Percentiles rank a stretch among this genome's conserved stretches.
Conservation (phyloP, 30 jellyfish, hydroid and myxozoan species). For the Mastigias papua region DNA sequence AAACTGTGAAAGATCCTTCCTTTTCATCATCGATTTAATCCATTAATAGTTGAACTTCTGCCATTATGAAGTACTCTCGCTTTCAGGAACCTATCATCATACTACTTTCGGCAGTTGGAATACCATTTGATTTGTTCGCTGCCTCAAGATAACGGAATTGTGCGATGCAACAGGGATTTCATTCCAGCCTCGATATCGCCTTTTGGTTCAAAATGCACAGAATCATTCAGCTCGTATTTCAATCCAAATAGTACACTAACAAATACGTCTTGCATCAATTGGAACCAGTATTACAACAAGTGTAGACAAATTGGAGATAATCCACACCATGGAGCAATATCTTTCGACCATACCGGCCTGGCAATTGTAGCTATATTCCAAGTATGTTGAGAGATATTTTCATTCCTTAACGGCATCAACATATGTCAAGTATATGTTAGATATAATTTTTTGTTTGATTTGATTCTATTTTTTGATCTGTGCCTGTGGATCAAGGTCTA, state of each 20-base stretch:
- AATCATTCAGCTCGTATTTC: constrained; percentile 13
- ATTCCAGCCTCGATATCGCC: constrained; percentile 49
- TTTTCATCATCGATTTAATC: background rate
- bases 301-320: constrained; percentile 85
- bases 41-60: background rate
- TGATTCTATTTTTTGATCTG: too few relatives aligned
- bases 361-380: constrained; percentile 97
- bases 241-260: constrained; percentile 32
- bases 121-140: constrained; percentile 70
- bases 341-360: constrained; percentile 89
- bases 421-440: too few relatives aligned
- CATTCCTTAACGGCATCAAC: background rate
- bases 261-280: constrained; percentile 78
- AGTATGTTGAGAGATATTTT: constrained; percentile 46
- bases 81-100: constrained; percentile 71
- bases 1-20: background rate
- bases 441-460: too few relatives aligned
- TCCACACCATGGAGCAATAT: constrained; percentile 88
- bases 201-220: constrained; percentile 54
- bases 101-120: constrained; percentile 6
- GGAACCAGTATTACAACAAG: constrained; percentile 85
- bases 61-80: background rate
- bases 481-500: too few relatives aligned
- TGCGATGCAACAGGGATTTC: constrained; percentile 60
- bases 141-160: constrained; percentile 85